Base-by-base conservation (phyloP, 2,113 vertebrate genomes). In the Gorsachius goisagi region DNA sequence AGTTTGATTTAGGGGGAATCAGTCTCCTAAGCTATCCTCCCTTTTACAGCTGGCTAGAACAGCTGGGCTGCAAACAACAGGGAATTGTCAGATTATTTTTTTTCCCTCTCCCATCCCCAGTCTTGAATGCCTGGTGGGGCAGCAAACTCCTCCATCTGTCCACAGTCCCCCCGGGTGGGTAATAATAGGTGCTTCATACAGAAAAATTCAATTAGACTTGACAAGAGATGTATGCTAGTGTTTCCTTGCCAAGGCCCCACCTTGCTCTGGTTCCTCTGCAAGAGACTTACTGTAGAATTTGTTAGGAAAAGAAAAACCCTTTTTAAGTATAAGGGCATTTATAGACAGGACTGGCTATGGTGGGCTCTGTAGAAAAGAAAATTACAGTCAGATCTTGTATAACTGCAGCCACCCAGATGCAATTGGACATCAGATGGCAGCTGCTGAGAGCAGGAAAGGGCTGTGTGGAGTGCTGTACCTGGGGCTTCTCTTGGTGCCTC, bases 161-260 rank as follows among this genome's bases (percentile, higher is more conserved):
- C 53, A 33, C 32, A 79, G 3, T 2, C 78, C 20, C 67, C 87
- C 49, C n/a, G 41, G 37, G 72, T 91, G 85, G 53, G 58, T 82
- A 82, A 85, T 93, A 95, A 93, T 89, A 91, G 78, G 85, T 91
- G 78, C 37, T 93, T 93, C 67, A 26, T 68, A 45, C 60, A 90
- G 93, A 67, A 94, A 87, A 94, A 94, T n/a, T 85, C 91, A 73
- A 83, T 96, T 96, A 93, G 89, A 88, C 20, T 84, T 79, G 90
- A 95, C 81, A 91, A 59, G 74, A 94, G 66, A 93, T 89, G n/a
- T 64, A 85, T 94, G 85, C 75, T 39, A 82, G 53, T 41, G 22
- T 53, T 89, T 88, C 77, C 69, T 88, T 89, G 85, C 93, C 74
- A 89, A 81, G 62, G 33, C 74, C 72, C 39, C 59, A 33, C 75